These are phyloP conservation scores for Emydoidea blandingii DNA, from an alignment of 2,797 vertebrate genomes.

Conservation along the genomic window DNA sequence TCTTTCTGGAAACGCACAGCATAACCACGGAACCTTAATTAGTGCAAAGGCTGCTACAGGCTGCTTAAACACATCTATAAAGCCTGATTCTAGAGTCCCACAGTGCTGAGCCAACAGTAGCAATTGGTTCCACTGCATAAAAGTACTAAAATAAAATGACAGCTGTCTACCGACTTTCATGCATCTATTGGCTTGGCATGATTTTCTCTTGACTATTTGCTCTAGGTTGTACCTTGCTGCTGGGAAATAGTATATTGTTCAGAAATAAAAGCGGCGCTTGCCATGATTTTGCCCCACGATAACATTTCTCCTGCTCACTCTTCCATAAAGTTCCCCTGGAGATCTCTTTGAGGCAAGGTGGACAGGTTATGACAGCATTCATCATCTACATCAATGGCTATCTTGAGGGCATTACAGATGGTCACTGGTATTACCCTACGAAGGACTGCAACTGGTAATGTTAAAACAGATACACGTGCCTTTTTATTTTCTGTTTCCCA, in stretches of 20 bases:
- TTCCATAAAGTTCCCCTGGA: constrained; percentile 10
- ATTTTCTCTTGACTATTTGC: not conserved
- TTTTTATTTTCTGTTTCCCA: not conserved
- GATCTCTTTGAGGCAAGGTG: not conserved
- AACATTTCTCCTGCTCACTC: constrained; percentile 31
- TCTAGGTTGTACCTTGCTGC: not conserved
- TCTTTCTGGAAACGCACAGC: not conserved
- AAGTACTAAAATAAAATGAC: not conserved
- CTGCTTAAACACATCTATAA: not conserved
- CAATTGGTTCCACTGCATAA: not conserved
- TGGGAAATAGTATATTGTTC: not conserved
- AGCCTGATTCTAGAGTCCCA: not conserved
- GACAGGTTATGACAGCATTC: not conserved
- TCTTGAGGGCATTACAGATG: constrained; percentile 4
- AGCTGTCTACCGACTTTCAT: not conserved
- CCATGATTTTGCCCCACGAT: constrained; percentile 16
- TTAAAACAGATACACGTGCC: not conserved
- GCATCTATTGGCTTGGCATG: not conserved
- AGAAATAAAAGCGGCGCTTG: not conserved
- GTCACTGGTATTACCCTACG: not conserved
- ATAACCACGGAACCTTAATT: not conserved
- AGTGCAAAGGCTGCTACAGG: not conserved
- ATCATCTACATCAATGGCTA: not conserved
- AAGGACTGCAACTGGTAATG: not conserved
- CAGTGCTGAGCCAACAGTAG: not conserved